Evolutionary conservation across 2,113 vertebrate genomes (phyloP).

Genomic region (Stomatorhinus ivindoensis): DNA sequence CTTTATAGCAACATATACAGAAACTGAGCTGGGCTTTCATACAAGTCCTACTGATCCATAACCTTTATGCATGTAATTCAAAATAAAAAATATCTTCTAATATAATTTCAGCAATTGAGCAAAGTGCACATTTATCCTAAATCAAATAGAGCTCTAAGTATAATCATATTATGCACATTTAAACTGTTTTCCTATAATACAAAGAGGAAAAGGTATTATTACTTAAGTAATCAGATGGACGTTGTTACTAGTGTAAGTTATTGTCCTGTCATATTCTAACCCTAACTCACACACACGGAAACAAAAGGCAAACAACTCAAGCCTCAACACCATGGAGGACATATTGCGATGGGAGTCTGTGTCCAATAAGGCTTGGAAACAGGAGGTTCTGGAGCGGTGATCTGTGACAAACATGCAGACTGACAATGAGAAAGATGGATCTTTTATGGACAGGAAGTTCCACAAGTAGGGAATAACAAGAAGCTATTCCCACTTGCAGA

Average conservation of each 20-base stretch:
- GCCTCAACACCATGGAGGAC: neutral
- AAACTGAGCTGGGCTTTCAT: slow-evolving; percentile 8
- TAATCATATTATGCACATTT: slow-evolving; percentile 17
- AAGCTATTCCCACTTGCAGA: neutral
- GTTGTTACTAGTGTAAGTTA: slow-evolving; percentile 4
- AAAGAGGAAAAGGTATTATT: slow-evolving; percentile 17
- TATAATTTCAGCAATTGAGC: slow-evolving; percentile 13
- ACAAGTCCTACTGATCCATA: slow-evolving; percentile 15
- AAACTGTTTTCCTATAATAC: slow-evolving; percentile 14
- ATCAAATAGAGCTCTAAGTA: slow-evolving; percentile 9
- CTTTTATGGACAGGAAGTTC: neutral
- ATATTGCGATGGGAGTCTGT: neutral
- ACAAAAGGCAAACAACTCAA: slow-evolving; percentile 7
- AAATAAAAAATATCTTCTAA: slow-evolving; percentile 18
- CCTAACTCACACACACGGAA: neutral
- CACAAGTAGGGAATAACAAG: neutral
- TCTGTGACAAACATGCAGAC: neutral
- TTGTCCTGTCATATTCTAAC: slow-evolving; percentile 2
- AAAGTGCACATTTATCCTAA: slow-evolving; percentile 13
- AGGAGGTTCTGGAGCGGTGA: neutral
- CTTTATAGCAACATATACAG: slow-evolving; percentile 21
- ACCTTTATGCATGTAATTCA: slow-evolving; percentile 14
- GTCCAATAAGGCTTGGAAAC: neutral
- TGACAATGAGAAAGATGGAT: neutral
- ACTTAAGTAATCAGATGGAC: slow-evolving; percentile 3